These are phyloP conservation scores for Galemys pyrenaicus DNA, from an alignment of 2,113 vertebrate genomes.

Conservation along the genomic window DNA sequence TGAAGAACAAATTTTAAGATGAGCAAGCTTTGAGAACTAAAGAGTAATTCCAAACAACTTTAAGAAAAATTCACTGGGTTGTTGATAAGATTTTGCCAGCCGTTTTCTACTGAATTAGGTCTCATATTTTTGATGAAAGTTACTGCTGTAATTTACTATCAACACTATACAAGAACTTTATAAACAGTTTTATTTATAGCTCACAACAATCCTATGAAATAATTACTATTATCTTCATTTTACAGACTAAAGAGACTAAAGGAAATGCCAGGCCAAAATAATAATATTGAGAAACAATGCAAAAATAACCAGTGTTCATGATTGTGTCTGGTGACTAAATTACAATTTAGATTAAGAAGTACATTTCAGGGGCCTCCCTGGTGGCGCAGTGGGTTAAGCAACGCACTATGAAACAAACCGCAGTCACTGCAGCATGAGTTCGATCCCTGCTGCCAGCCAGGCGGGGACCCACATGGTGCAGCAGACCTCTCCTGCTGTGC, in stretches of 20 bases:
- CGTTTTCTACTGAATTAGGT: not conserved
- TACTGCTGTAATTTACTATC: not conserved
- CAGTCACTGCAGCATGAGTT: no score
- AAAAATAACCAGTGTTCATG: conserved; percentile 13
- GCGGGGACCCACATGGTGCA: no score
- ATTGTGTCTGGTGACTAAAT: not conserved
- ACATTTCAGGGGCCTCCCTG: no score
- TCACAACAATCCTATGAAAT: not conserved
- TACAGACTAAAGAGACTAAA: not conserved
- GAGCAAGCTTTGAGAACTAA: not conserved
- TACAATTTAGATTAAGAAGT: conserved; percentile 26
- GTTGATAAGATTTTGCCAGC: not conserved
- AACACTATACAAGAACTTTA: not conserved
- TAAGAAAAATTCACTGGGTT: not conserved
- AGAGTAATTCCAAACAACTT: conserved; percentile 30
- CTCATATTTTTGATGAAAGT: not conserved
- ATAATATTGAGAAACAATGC: not conserved
- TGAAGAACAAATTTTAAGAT: not conserved
- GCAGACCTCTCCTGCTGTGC: no score
- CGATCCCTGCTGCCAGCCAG: no score
- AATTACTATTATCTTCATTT: conserved; percentile 1
- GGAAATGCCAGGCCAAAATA: conserved; percentile 11
- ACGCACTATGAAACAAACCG: no score
- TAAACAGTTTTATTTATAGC: conserved; percentile 28
- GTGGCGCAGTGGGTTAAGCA: no score